These are phyloP conservation scores for Temnothorax longispinosus DNA, from an alignment of 1,140 invertebrate genomes.

Conservation along the genomic window DNA sequence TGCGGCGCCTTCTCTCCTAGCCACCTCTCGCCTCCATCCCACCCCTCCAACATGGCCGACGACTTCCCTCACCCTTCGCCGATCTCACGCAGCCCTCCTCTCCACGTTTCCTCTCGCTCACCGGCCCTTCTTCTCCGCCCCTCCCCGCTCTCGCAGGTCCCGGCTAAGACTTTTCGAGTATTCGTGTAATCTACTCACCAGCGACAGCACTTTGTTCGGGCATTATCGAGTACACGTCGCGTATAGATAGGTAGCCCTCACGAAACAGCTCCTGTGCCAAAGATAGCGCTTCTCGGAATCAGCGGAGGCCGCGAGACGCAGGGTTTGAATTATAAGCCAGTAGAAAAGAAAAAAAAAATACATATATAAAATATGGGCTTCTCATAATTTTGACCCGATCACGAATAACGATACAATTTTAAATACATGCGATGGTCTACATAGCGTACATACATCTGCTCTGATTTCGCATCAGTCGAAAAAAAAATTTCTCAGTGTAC, in stretches of 20 bases:
- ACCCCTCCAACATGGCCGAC: constrained; percentile 83
- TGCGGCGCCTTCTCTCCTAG: constrained; percentile 75
- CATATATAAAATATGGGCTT: background rate
- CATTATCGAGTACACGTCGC: constrained; percentile 83
- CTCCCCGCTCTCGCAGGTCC: constrained; percentile 48
- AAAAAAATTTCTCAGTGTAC: background rate
- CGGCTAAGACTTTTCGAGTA: constrained; percentile 70
- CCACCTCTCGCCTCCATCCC: constrained; percentile 67
- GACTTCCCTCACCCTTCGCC: constrained; percentile 75
- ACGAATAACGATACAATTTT: background rate
- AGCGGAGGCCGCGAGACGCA: background rate
- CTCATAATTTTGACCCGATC: background rate
- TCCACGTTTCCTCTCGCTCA: constrained; percentile 47
- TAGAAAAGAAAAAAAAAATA: background rate
- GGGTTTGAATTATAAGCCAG: background rate
- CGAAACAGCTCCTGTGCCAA: constrained; percentile 77
- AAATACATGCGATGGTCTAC: background rate
- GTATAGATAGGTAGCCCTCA: constrained; percentile 77
- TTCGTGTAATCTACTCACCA: constrained; percentile 74
- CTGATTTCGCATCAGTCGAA: background rate
- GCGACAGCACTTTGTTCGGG: constrained; percentile 79
- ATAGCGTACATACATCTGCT: background rate
- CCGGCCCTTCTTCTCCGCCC: constrained; percentile 22
- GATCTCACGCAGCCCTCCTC: constrained; percentile 59
- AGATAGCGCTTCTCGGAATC: constrained; percentile 27